Conservation (phyloP, 1,140 invertebrate species). For the Cryptotermes secundus region DNA sequence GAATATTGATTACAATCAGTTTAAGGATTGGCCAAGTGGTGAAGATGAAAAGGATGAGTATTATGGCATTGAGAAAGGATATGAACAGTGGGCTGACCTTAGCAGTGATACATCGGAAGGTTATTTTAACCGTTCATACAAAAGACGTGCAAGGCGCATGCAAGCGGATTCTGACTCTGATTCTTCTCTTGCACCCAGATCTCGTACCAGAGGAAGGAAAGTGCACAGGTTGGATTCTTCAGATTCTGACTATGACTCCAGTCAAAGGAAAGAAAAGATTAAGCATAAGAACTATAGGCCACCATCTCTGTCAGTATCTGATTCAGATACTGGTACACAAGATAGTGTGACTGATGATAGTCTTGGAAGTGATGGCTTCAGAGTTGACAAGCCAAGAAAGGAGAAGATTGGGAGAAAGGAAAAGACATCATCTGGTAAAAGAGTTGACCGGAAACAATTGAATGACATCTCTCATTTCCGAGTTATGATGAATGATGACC, state of each 20-base stretch:
- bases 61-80: slow-evolving; percentile 60
- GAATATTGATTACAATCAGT: slow-evolving; percentile 65
- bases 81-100: slow-evolving; percentile 52
- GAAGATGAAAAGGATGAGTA: slow-evolving; percentile 45
- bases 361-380: slow-evolving; percentile 49
- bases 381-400: slow-evolving; percentile 28
- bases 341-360: slow-evolving; percentile 50
- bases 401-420: slow-evolving; percentile 36
- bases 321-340: slow-evolving; percentile 52
- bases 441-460: slow-evolving; percentile 24
- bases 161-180: slow-evolving; percentile 34
- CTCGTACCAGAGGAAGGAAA: slow-evolving; percentile 42
- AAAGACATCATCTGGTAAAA: slow-evolving; percentile 24
- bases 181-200: slow-evolving; percentile 27
- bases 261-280: slow-evolving; percentile 2
- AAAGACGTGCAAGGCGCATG: neutral
- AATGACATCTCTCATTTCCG: slow-evolving; percentile 29
- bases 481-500: slow-evolving; percentile 30
- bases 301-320: slow-evolving; percentile 47
- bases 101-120: slow-evolving; percentile 19
- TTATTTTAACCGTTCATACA: neutral
- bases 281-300: slow-evolving; percentile 28
- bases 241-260: slow-evolving; percentile 51
- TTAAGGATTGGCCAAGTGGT: slow-evolving; percentile 57
- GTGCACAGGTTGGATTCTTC: slow-evolving; percentile 49